phyloP scores from a whole-genome alignment of 2,888 invertebrate species.

The Epistrophella euchroma region DNA sequence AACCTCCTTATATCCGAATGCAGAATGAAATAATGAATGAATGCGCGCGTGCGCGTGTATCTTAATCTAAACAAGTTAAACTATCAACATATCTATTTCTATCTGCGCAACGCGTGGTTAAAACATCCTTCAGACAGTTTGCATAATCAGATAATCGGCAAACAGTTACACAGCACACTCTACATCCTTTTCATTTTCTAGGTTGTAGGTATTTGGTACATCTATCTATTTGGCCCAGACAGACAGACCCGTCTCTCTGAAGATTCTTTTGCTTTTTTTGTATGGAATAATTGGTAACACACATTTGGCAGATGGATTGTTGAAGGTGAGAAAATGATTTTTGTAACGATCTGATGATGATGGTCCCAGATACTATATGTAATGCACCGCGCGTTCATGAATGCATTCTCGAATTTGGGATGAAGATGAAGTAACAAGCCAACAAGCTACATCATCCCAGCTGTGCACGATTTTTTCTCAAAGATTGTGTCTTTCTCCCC shows the following conservation, averaged over 20 bases:
- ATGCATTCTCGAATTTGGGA: slow-evolving; percentile 55
- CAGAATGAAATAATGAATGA: slow-evolving; percentile 23
- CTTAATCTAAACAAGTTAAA: slow-evolving; percentile 31
- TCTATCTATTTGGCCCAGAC: slow-evolving; percentile 13
- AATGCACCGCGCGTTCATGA: slow-evolving; percentile 37
- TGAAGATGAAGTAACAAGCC: slow-evolving; percentile 62
- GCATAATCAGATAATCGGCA: slow-evolving; percentile 14
- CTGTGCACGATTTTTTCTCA: slow-evolving; percentile 69
- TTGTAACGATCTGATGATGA: slow-evolving; percentile 57
- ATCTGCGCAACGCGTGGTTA: slow-evolving; percentile 20
- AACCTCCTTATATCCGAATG: slow-evolving; percentile 19
- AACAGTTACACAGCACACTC: background rate
- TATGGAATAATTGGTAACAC: slow-evolving; percentile 47
- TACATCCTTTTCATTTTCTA: slow-evolving; percentile 34
- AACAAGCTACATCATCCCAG: slow-evolving; percentile 57
- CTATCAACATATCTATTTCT: background rate
- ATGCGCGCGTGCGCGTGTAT: slow-evolving; percentile 28
- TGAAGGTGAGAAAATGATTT: slow-evolving; percentile 71
- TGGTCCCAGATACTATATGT: slow-evolving; percentile 27
- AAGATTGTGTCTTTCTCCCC: slow-evolving; percentile 64
- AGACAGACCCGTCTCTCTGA: slow-evolving; percentile 30
- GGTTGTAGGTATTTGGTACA: slow-evolving; percentile 10
- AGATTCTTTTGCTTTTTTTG: slow-evolving; percentile 10
- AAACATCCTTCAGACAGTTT: slow-evolving; percentile 30
- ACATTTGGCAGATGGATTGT: slow-evolving; percentile 53